Conservation (phyloP, 2,888 invertebrate species). For the Eubasilissa splendida region DNA sequence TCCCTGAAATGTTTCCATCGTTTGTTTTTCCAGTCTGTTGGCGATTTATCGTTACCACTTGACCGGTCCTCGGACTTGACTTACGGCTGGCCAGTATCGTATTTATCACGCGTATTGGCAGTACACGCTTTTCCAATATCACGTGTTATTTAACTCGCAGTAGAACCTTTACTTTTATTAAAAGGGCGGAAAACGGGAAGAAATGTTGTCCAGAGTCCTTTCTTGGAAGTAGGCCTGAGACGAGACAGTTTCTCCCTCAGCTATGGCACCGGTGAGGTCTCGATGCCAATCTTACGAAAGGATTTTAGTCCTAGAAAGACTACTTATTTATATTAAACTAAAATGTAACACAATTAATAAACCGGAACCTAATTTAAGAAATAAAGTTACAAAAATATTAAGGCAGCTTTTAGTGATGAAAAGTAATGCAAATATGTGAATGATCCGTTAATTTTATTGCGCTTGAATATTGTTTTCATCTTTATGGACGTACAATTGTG, state of each 20-base stretch:
- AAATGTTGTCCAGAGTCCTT: neutral
- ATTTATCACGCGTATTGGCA: slow-evolving; percentile 31
- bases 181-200: neutral
- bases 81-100: slow-evolving; percentile 4
- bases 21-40: slow-evolving; percentile 41
- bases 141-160: slow-evolving; percentile 41
- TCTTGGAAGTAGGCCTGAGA: neutral
- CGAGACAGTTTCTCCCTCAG: neutral
- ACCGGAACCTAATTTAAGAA: too few species aligned
- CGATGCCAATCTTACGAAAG: too few species aligned
- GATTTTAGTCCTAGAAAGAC: too few species aligned
- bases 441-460: too few species aligned
- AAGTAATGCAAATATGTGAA: too few species aligned
- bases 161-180: slow-evolving; percentile 32
- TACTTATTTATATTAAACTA: too few species aligned
- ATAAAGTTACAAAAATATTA: too few species aligned
- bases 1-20: slow-evolving; percentile 25
- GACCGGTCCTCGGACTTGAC: slow-evolving; percentile 23
- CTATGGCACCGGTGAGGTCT: too few species aligned
- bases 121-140: slow-evolving; percentile 45
- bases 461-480: too few species aligned
- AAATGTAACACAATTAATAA: too few species aligned
- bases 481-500: too few species aligned
- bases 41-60: slow-evolving; percentile 44
- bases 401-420: too few species aligned